Evolutionary conservation across 2,797 vertebrate species (phyloP).

Genomic region (Cyclura pinguis): DNA sequence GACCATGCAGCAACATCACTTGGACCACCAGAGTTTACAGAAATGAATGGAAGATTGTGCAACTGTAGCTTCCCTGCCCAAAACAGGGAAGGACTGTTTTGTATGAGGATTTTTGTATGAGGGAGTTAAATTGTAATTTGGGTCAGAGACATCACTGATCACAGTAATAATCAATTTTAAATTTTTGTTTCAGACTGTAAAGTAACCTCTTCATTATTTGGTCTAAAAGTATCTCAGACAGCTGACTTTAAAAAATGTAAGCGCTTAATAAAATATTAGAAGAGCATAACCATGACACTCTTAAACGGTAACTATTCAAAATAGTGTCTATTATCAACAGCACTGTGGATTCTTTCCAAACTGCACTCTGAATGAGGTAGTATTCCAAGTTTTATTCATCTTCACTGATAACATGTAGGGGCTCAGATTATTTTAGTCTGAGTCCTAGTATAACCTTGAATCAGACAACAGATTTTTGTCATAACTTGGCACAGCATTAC

Average conservation of each 20-base stretch:
- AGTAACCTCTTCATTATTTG: too few species aligned
- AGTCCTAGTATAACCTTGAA: neutral
- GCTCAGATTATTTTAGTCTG: constrained; percentile 16
- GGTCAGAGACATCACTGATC: neutral
- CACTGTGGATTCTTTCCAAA: constrained; percentile 25
- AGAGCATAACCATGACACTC: neutral
- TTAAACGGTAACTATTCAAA: constrained; percentile 12
- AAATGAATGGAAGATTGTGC: neutral
- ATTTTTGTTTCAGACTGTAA: too few species aligned
- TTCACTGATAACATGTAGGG: neutral
- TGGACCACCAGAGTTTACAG: too few species aligned
- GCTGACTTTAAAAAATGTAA: neutral
- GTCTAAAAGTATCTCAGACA: too few species aligned
- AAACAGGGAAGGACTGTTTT: neutral
- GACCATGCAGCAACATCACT: neutral
- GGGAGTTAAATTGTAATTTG: too few species aligned
- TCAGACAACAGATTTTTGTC: neutral
- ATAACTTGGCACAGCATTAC: neutral
- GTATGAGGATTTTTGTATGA: neutral
- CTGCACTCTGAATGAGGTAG: constrained; percentile 1
- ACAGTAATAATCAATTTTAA: too few species aligned
- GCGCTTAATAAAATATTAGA: neutral
- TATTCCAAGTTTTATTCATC: neutral
- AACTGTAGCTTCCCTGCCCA: too few species aligned
- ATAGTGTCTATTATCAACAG: neutral